Evolutionary conservation across 1,140 invertebrate species (phyloP), one percentile per base, ranked within the genome.

Genomic region (Megathymus violae): DNA sequence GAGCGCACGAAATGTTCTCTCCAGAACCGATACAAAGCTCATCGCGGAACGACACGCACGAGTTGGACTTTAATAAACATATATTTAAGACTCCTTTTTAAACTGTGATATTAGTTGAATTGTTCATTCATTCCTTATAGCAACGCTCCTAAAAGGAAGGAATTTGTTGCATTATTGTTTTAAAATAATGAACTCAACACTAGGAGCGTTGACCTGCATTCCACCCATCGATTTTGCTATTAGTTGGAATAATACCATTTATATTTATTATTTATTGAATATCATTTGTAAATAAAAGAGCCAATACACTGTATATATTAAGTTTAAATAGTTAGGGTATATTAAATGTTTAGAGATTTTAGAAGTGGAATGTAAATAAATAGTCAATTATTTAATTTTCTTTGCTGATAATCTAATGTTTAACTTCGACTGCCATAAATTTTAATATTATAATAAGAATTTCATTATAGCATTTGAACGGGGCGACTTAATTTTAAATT

Each of bases 51-150:
- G 10, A 11, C 36, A 34, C 19, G 11, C 40, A 58, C 50, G 48
- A 36, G 34, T 51, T 64, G 64, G 71, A 79, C 50, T 68, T 80
- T 47, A 76, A 82, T 16, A 72, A 71, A 62, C 78, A 87, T 74
- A 65, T 80, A 64, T 79, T 85, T 75, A 88, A 90, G 78, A 89
- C 86, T 79, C 75, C 85, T 62, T 87, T 90, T 71, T 90, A 70
- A 89, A 74, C 85, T 88, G 87, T 89, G 86, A 89, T 89, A 89
- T 82, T 87, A 83, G 67, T 50, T 65, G 67, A 72, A 67, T 62
- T 59, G 19, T 15, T 61, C 59, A 34, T 78, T n/a, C n/a, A n/a
- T 72, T 41, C 40, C 16, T 41, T 65, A 64, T 25, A 16, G 38
- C 14, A 17, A 62, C 40, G 36, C 19, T 46, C 43, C 43, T 43